Base-by-base conservation (phyloP, 1,140 invertebrate species). In the Vanessa tameamea region DNA sequence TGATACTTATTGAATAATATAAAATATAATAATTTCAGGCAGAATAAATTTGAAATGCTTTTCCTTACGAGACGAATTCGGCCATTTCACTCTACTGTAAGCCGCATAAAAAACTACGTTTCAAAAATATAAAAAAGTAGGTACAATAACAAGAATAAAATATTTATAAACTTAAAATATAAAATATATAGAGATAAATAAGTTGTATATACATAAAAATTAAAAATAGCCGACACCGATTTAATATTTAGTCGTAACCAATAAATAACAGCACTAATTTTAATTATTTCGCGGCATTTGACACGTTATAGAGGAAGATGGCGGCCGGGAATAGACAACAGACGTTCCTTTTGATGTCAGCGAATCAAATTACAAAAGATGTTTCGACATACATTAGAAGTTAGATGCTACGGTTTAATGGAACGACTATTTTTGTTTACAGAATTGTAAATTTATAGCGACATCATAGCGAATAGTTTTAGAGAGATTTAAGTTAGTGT, bases 331-430 rank as follows among this genome's bases (percentile, higher is more conserved):
- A 85, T 85, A 85, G 79, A 78, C 73, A 72, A 71, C 74, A 77
- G 75, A 47, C 69, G 57, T 69, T 57, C 57, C 69, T 76, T 86
- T 86, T 86, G 84, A 86, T 85, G 83, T 85, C 69, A 76, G 77
- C 79, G 84, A 82, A 83, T 86, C 84, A 81, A 86, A 85, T 86
- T 86, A 85, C 84, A 81, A 85, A 86, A 83, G 80, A 73, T 72
- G 79, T 72, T 78, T 73, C 78, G 72, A 26, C 57, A 51, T 51
- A 51, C n/a, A n/a, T 51, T 61, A 61, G 14, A 47, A 59, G n/a
- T 47, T 66, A 13, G 48, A 72, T 13, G 48, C 37, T 9, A 9
- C 20, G 59, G 47, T 75, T 71, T 75, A 70, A 71, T 63, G 68
- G 61, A 59, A 55, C 55, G 47, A 64, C 37, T 66, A 59, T 70